Percentiles rank a stretch among this genome's conserved stretches.
Conservation (phyloP, 1,140 invertebrate genomes). For the Laodelphax striatellus region DNA sequence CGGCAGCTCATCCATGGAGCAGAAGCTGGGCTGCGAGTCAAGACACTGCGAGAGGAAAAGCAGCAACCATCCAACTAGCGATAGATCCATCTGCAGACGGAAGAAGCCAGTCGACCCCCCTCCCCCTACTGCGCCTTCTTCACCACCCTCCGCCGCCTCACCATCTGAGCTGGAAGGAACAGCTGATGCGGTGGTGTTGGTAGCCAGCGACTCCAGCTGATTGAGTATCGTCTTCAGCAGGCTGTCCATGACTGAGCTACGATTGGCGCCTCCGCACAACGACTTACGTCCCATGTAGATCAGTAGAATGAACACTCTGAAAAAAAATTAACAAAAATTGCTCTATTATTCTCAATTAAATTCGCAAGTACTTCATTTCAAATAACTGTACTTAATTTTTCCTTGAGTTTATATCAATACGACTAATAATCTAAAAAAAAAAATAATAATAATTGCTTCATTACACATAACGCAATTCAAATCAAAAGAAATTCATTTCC, state of each 20-base stretch:
- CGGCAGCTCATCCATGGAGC: conserved; percentile 21
- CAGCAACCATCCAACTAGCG: conserved; percentile 65
- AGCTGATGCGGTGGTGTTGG: conserved; percentile 8
- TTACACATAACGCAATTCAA: too few species aligned
- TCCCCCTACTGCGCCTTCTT: too few species aligned
- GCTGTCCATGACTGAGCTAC: conserved; percentile 30
- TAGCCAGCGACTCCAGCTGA: conserved; percentile 30
- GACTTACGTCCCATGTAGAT: conserved; percentile 78
- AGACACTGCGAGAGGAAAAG: conserved; percentile 65
- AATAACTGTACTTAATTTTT: too few species aligned
- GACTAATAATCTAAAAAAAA: too few species aligned
- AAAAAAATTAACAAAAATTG: conserved; percentile 22
- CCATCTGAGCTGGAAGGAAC: conserved; percentile 9
- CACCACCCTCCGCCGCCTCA: conserved; percentile 6
- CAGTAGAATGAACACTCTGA: conserved; percentile 73
- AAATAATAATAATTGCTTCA: too few species aligned
- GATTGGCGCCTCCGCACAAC: conserved; percentile 36
- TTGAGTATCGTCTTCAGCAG: conserved; percentile 34
- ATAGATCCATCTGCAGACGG: conserved; percentile 41
- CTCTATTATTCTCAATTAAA: too few species aligned
- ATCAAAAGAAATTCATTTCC: too few species aligned
- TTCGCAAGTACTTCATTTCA: too few species aligned
- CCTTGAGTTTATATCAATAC: too few species aligned
- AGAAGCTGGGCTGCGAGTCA: conserved; percentile 34
- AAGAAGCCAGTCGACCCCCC: conserved; percentile 19